Base-by-base conservation (phyloP, 2,888 invertebrate species). In the Andrena camellia region DNA sequence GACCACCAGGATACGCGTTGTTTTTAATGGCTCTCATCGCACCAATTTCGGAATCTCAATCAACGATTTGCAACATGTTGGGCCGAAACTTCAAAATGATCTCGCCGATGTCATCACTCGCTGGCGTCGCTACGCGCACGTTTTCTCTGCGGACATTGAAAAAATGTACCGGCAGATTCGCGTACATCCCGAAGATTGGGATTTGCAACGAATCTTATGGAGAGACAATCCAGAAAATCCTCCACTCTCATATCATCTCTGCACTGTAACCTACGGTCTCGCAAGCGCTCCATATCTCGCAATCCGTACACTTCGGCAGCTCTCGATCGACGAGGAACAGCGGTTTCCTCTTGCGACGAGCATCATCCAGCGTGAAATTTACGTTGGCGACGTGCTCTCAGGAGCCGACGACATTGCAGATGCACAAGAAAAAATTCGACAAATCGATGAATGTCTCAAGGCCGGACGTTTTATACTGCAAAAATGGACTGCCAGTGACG, bases 81-180 rank as follows among this genome's bases (percentile, higher is more conserved):
- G 67, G 10, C 52, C 52, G 31, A 31, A 50, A 13, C 23, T 64
- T 2, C 63, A 64, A 64, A 17, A 2, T n/a, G 63, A 64, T 42
- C n/a, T 64, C 20, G 5, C 17, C n/a, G 63, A 64, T 13, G n/a
- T 35, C 4, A n/a, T 64, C 3, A 6, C 33, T 8, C 63, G 63
- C 0, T 64, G n/a, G 17, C n/a, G 63, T 0, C 8, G 17, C 17
- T 33, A 64, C 23, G 2, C 6, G n/a, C 42, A 42, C 4, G 35
- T 64, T 0, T 17, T 64, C 20, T 33, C 42, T 35, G 63, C 35
- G 6, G 63, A 42, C 10, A 64, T 64, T 23, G 42, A 13, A n/a
- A 35, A 63, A 35, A 63, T 33, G 63, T 63, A 33, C 35, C 33
- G 63, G 23, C 33, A 63, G 23, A 63, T 63, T 33, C 17, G 20